These are phyloP conservation scores for Larimichthys polyactis DNA, from an alignment of 2,113 vertebrate species.

Conservation along the genomic window DNA sequence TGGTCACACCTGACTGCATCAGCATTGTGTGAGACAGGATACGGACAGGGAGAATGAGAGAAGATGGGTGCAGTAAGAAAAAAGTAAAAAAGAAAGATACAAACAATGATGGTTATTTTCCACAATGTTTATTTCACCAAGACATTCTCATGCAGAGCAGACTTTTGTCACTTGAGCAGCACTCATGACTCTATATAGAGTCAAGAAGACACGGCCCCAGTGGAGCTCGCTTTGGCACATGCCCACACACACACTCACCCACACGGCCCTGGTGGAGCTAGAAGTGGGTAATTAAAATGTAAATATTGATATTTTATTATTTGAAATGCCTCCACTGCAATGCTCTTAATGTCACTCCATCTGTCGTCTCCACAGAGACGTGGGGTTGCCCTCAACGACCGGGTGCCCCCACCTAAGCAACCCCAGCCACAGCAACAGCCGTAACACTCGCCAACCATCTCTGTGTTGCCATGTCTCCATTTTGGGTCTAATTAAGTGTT, in stretches of 20 bases:
- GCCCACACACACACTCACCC: constrained; percentile 24
- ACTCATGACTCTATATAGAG: constrained; percentile 41
- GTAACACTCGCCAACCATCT: constrained; percentile 53
- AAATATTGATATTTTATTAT: constrained; percentile 99
- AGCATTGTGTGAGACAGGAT: constrained; percentile 54
- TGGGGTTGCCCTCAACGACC: constrained; percentile 90
- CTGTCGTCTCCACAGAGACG: constrained; percentile 89
- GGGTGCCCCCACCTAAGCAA: constrained; percentile 89
- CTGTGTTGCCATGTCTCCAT: constrained; percentile 65
- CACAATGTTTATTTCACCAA: constrained; percentile 11
- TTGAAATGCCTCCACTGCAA: constrained; percentile 98
- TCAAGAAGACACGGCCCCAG: constrained; percentile 43
- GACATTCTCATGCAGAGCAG: constrained; percentile 21
- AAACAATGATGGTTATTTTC: neutral
- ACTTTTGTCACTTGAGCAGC: constrained; percentile 45
- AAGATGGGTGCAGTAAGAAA: constrained; percentile 23
- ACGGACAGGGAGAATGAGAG: constrained; percentile 29
- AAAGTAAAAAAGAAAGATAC: constrained; percentile 14
- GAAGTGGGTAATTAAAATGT: constrained; percentile 99
- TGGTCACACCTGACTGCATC: constrained; percentile 57
- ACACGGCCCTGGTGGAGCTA: constrained; percentile 62
- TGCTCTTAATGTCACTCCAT: constrained; percentile 99
- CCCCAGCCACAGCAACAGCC: constrained; percentile 87
- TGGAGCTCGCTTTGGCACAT: constrained; percentile 37
- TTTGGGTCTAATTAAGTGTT: constrained; percentile 82